Evolutionary conservation across 2,888 invertebrate species (phyloP), one percentile per base, ranked within the genome.

Genomic region (Hyposoter dolosus): DNA sequence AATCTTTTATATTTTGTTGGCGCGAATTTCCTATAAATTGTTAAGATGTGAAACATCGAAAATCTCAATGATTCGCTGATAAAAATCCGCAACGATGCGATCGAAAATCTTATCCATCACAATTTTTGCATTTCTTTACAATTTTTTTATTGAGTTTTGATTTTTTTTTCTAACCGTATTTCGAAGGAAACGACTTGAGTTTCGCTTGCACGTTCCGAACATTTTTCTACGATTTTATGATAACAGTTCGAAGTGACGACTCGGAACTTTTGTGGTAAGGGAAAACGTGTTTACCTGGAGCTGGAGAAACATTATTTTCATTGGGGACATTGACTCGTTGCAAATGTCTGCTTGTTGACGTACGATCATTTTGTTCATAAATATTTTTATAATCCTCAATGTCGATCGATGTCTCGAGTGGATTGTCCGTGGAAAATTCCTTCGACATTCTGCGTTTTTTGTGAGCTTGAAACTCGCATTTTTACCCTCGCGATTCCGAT

Each of bases 401-500:
- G 19, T 63, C n/a, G 15, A n/a, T 65, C 15, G 23, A 53, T 35
- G 32, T 17, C 35, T n/a, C 9, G 74, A 45, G 28, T 15, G 23
- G 35, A 7, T 68, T 28, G 68, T 65, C 9, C 15, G 12, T 1
- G 28, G 71, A 45, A 40, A 23, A 47, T 2, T 45, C 10, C 19
- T 10, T 60, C 63, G 23, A 43, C 45, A 85, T 75, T 75, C 56
- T 53, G 28, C 53, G 53, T 23, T 23, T 40, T n/a, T 17, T 17
- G 5, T 15, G 53, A 50, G 19, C 63, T 50, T 5, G 23, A 12
- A 45, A 43, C 19, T 82, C 40, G 17, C 2, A 56, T 65, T 72
- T 72, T 63, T 40, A 66, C 23, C 63, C 35, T 68, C 65, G 71
- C 69, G 43, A 69, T 82, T 79, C 65, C 23, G 79, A 79, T 79